These are phyloP conservation scores for Calephelis nemesis DNA, from an alignment of 1,140 invertebrate species.

Conservation along the genomic window DNA sequence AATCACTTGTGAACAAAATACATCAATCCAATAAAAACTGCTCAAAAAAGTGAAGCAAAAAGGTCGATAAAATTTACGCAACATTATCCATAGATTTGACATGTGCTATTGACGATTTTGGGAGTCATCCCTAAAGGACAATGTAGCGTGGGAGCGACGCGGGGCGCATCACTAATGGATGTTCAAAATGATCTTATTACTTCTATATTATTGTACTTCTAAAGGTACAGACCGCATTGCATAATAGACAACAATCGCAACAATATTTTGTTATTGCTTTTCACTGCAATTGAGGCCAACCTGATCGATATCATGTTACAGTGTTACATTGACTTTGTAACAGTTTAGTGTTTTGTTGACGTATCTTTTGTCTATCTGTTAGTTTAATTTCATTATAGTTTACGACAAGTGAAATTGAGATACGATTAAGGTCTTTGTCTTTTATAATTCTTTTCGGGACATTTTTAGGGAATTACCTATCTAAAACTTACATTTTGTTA, in stretches of 20 bases:
- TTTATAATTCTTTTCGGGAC: too few species aligned
- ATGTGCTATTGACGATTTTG: slow-evolving; percentile 44
- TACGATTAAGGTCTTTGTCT: too few species aligned
- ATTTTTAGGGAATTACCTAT: too few species aligned
- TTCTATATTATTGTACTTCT: slow-evolving; percentile 63
- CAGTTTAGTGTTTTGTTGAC: slow-evolving; percentile 1
- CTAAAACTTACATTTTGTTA: too few species aligned
- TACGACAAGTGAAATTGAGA: too few species aligned
- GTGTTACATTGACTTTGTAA: slow-evolving; percentile 19
- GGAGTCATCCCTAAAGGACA: slow-evolving; percentile 53
- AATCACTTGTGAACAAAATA: background rate
- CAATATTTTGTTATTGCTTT: slow-evolving; percentile 45
- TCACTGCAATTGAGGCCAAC: slow-evolving; percentile 45
- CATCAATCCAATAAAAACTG: background rate
- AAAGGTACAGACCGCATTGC: slow-evolving; percentile 49
- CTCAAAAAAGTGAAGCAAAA: slow-evolving; percentile 5
- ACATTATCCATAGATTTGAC: slow-evolving; percentile 29
- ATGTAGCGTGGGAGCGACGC: slow-evolving; percentile 65
- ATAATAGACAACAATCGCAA: slow-evolving; percentile 39
- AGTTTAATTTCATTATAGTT: too few species aligned
- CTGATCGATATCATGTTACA: slow-evolving; percentile 30
- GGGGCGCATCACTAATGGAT: slow-evolving; percentile 62
- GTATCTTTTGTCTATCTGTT: background rate
- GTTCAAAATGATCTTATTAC: slow-evolving; percentile 62
- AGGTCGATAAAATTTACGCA: slow-evolving; percentile 16